Conservation (phyloP, 2,888 invertebrate genomes). For the Eudemis profundana region DNA sequence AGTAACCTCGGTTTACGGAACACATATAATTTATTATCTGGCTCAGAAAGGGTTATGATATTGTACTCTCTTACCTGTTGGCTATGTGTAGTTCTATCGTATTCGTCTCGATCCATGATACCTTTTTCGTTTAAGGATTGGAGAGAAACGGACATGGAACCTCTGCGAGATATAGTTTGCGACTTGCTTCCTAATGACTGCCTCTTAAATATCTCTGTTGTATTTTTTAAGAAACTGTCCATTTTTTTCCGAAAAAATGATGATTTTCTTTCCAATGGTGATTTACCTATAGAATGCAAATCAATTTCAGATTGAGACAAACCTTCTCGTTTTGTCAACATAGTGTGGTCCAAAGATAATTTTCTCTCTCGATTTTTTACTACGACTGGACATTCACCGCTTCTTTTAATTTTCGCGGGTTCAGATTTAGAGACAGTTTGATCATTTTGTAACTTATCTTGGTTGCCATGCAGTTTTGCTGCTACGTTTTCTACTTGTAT, state of each 20-base stretch:
- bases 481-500: background rate
- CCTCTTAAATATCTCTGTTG: constrained; percentile 74
- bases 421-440: background rate
- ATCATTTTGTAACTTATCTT: constrained; percentile 3
- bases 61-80: constrained; percentile 36
- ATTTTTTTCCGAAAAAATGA: constrained; percentile 79
- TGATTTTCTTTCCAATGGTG: constrained; percentile 75
- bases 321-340: constrained; percentile 66
- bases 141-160: constrained; percentile 73
- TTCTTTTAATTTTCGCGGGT: constrained; percentile 10
- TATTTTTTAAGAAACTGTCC: constrained; percentile 78
- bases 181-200: constrained; percentile 61
- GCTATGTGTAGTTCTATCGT: constrained; percentile 33
- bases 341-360: constrained; percentile 73
- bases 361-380: constrained; percentile 62
- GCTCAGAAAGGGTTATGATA: no score
- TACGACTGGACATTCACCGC: background rate
- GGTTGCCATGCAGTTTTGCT: background rate
- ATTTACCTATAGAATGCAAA: constrained; percentile 75
- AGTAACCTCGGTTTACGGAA: background rate
- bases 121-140: constrained; percentile 68
- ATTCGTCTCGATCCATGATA: constrained; percentile 49
- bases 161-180: constrained; percentile 59
- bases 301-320: constrained; percentile 78
- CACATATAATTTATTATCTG: no score